Conservation (phyloP, 2,888 invertebrate genomes). For the Campaea margaritaria region DNA sequence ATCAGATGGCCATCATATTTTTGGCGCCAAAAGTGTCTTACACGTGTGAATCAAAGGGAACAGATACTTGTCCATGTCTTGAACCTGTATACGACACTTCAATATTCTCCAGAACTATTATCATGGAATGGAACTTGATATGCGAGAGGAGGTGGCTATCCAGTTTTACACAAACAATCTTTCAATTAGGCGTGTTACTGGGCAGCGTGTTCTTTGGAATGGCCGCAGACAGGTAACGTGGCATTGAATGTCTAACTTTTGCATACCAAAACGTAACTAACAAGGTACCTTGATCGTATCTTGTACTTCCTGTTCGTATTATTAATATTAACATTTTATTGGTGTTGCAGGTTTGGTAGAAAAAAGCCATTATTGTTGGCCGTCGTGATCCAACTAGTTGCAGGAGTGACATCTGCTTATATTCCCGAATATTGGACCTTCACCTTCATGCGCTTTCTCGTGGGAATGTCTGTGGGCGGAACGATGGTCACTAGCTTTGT, state of each 20-base stretch:
- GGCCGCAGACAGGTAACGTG: slow-evolving; percentile 88
- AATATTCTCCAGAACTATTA: slow-evolving; percentile 88
- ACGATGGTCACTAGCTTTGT: slow-evolving; percentile 89
- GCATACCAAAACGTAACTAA: neutral
- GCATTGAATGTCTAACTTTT: slow-evolving; percentile 51
- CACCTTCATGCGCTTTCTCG: slow-evolving; percentile 87
- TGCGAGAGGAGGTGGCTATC: slow-evolving; percentile 87
- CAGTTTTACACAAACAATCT: slow-evolving; percentile 89
- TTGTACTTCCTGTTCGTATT: neutral
- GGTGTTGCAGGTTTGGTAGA: slow-evolving; percentile 89
- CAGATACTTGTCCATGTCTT: slow-evolving; percentile 83
- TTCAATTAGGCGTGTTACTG: slow-evolving; percentile 90
- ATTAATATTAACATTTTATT: neutral
- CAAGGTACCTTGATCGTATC: slow-evolving; percentile 1
- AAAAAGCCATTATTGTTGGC: slow-evolving; percentile 89
- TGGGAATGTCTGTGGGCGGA: slow-evolving; percentile 91
- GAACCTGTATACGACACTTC: slow-evolving; percentile 86
- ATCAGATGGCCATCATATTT: slow-evolving; percentile 69
- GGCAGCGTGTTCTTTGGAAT: slow-evolving; percentile 91
- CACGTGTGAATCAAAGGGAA: slow-evolving; percentile 49
- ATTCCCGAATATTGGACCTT: slow-evolving; percentile 87
- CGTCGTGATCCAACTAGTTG: slow-evolving; percentile 88
- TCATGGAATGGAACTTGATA: slow-evolving; percentile 91
- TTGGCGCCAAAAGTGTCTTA: slow-evolving; percentile 57
- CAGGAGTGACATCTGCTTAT: slow-evolving; percentile 88